A percentile compares a stretch with the other conserved stretches of the same genome.
These are phyloP conservation scores for Nesometra sesokonis DNA, from an alignment of 35 echinoderm and acorn worm species.

Conservation along the genomic window DNA sequence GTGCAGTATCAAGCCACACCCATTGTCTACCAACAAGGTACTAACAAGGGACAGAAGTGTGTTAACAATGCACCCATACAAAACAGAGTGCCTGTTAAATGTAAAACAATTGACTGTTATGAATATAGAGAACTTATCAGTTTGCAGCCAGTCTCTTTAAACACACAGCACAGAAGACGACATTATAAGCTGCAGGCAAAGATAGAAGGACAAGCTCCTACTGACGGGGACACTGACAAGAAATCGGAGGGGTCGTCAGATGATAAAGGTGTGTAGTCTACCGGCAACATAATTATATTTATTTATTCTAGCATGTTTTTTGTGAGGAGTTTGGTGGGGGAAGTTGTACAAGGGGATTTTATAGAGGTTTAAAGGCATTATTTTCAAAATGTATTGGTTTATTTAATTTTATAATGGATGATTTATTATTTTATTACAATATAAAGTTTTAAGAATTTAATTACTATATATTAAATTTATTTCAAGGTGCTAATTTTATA, in stretches of 20 bases:
- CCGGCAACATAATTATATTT: too few relatives aligned
- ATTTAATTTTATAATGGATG: too few relatives aligned
- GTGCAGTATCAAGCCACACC: too few relatives aligned
- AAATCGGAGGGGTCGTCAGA: not conserved
- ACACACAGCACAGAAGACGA: not conserved
- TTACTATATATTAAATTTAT: too few relatives aligned
- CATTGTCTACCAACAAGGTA: not conserved
- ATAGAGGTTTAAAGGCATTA: too few relatives aligned
- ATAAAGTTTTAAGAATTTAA: too few relatives aligned
- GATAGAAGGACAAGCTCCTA: not conserved
- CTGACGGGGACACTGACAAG: constrained; percentile 13
- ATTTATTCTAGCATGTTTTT: too few relatives aligned
- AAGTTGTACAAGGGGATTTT: too few relatives aligned
- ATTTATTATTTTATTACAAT: too few relatives aligned
- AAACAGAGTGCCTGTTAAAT: not conserved
- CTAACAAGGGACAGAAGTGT: not conserved
- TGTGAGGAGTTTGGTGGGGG: too few relatives aligned
- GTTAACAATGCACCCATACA: not conserved
- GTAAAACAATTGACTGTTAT: not conserved
- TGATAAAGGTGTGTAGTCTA: not conserved
- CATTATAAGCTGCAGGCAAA: not conserved
- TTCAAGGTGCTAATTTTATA: too few relatives aligned
- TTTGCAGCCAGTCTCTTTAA: not conserved
- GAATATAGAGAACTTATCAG: not conserved
- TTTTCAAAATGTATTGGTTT: too few relatives aligned